These are phyloP conservation scores for Gnathonemus echidnorhynchus DNA, from an alignment of 2,113 vertebrate genomes.

Conservation along the genomic window DNA sequence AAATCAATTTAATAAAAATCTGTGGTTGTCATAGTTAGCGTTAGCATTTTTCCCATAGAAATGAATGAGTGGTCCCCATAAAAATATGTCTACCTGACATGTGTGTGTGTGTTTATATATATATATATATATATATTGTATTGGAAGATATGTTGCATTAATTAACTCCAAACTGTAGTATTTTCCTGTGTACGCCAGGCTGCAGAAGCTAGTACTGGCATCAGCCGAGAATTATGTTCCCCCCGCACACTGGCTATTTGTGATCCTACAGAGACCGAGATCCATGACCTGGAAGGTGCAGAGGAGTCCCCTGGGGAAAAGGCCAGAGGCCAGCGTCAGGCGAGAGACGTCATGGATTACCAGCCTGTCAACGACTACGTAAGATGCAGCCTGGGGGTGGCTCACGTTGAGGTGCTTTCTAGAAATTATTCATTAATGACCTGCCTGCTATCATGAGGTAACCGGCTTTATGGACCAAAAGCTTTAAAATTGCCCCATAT, in stretches of 20 bases:
- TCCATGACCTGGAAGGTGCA: constrained; percentile 38
- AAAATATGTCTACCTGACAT: too few species aligned
- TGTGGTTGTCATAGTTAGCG: too few species aligned
- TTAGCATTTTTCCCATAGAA: too few species aligned
- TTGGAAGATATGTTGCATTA: neutral
- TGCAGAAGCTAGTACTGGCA: neutral
- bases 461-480: constrained; percentile 60
- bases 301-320: constrained; percentile 42
- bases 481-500: constrained; percentile 66
- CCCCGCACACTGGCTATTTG: neutral
- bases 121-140: neutral
- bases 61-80: too few species aligned
- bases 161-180: neutral
- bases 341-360: constrained; percentile 56
- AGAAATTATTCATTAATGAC: constrained; percentile 65
- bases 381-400: constrained; percentile 33
- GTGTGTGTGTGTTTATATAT: neutral
- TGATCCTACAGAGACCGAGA: constrained; percentile 42
- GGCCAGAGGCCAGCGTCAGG: constrained; percentile 51
- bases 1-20: too few species aligned
- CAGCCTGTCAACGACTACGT: constrained; percentile 60
- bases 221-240: neutral
- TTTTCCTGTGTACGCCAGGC: neutral
- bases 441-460: constrained; percentile 45
- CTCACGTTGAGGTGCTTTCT: constrained; percentile 37